phyloP scores from a whole-genome alignment of 1,140 invertebrate genomes.

The Neodiprion lecontei region DNA sequence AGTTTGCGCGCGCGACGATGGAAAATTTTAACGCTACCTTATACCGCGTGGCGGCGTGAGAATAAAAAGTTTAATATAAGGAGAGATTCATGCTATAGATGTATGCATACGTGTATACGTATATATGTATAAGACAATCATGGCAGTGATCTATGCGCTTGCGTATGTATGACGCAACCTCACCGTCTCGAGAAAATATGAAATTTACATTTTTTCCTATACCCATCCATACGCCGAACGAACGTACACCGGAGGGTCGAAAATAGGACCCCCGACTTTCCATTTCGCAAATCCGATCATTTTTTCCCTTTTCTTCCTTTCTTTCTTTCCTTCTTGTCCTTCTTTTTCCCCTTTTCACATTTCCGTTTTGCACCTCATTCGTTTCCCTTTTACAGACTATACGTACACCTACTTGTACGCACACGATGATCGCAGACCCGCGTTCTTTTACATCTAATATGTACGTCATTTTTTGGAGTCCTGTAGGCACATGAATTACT shows the following conservation, averaged over 20 bases:
- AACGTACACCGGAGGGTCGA: not conserved
- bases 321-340: not conserved
- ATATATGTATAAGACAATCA: no score
- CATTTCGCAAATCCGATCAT: slow-evolving; percentile 1
- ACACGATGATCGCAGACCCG: no score
- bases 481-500: no score
- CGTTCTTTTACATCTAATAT: no score
- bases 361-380: no score
- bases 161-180: slow-evolving; percentile 6
- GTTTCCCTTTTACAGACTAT: no score
- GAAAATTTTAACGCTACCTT: not conserved
- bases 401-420: no score
- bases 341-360: not conserved
- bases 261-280: not conserved
- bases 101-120: no score
- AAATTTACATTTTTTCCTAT: not conserved
- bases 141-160: not conserved
- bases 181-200: not conserved
- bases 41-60: not conserved
- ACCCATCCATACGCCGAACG: not conserved
- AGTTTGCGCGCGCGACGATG: no score
- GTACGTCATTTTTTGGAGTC: no score
- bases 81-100: not conserved
- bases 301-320: not conserved
- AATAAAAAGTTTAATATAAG: slow-evolving; percentile 1